A percentile compares a stretch with the other conserved stretches of the same genome.
Evolutionary conservation across 2,888 invertebrate genomes (phyloP).

Genomic region (Rhaphigaster nebulosa): DNA sequence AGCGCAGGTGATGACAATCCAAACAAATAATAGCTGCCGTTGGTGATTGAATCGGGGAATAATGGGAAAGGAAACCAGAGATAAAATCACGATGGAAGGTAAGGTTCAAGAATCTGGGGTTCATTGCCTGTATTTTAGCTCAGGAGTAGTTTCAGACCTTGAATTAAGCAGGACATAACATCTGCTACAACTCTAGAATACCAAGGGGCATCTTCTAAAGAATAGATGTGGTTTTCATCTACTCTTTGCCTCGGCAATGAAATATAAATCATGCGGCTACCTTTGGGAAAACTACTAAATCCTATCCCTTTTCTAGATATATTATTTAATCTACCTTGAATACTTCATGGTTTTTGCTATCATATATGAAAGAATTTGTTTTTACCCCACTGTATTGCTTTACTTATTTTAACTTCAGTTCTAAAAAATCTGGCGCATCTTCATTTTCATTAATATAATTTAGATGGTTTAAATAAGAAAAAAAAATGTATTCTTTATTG

Average conservation of each 20-base stretch:
- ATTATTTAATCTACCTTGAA: not conserved
- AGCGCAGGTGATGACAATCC: not conserved
- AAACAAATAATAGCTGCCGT: not conserved
- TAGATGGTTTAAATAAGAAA: no score
- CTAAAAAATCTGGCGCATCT: no score
- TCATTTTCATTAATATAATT: no score
- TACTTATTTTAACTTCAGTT: not conserved
- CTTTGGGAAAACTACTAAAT: not conserved
- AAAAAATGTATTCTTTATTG: no score
- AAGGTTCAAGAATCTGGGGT: not conserved
- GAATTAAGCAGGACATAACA: not conserved
- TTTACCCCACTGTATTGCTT: not conserved
- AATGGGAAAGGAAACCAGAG: not conserved
- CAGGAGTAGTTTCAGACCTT: not conserved
- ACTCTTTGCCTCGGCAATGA: not conserved
- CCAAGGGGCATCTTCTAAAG: not conserved
- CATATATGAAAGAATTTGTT: not conserved
- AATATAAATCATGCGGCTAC: not conserved
- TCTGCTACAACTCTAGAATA: not conserved
- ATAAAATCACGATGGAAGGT: not conserved
- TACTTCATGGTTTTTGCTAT: not conserved
- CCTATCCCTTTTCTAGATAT: not conserved
- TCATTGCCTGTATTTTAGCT: not conserved
- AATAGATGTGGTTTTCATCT: slow-evolving; percentile 20
- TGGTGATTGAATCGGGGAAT: not conserved